Evolutionary conservation across 2,113 vertebrate genomes (phyloP), one percentile per base, ranked within the genome.

Genomic region (Aphyosemion australe): DNA sequence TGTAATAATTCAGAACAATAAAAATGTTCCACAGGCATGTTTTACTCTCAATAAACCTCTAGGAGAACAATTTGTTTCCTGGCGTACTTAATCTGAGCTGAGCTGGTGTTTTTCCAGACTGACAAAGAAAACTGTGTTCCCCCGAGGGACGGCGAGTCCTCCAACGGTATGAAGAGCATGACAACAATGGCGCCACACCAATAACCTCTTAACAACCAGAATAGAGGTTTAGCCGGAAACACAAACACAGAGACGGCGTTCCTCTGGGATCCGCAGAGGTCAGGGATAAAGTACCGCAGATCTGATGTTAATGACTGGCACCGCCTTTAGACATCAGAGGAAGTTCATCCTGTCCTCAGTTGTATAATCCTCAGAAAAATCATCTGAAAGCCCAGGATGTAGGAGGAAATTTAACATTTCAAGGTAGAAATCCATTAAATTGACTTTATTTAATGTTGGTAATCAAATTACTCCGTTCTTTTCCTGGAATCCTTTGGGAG

Each of bases 81-180:
- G 34, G 16, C 16, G 0, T 21, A 48, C 14, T 80, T 69, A 8
- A 76, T 84, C 58, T 77, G 5, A 8, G 62, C 60, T 26, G 56
- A 48, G 56, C 68, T 54, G 49, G 34, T 31, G 18, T 15, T 48
- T 60, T 58, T 77, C 54, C 61, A 54, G 37, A 53, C 55, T 52
- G 64, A 78, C 65, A 80, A 80, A 76, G 68, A 57, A 63, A 65
- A 52, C 58, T 56, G 31, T 83, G 78, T 78, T 78, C 65, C 68
- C 34, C 51, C 31, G 26, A 50, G 72, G 68, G 65, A 82, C 67
- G 74, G 67, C 26, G 59, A 76, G 77, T 74, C 47, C 16, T 34
- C 74, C 53, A 54, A 16, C 75, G 74, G 72, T 69, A 85, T 83
- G 74, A 76, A 18, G 63, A 71, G 56, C 61, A 84, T 50, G 67